Evolutionary conservation across 2,113 vertebrate species (phyloP), one percentile per base, ranked within the genome.

Genomic region (Leptocoma aspasia): DNA sequence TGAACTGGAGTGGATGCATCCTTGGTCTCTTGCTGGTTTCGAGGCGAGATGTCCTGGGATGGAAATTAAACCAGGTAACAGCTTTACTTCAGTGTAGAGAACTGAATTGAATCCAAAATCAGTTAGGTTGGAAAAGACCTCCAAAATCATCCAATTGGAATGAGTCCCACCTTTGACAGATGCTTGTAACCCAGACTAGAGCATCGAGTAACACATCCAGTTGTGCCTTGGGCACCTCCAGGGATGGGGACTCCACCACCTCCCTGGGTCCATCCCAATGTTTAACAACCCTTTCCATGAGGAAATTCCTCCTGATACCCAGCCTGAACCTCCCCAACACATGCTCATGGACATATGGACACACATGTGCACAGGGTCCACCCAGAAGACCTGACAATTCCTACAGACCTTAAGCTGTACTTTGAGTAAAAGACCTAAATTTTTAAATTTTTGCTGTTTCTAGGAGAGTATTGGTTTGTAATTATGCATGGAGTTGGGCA

Each of bases 331-430:
- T 82, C 6, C 45, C 45, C 39, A 33, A 1, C n/a, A 24, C 15
- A 1, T 1, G 4, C 44, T 88, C 4, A 6, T 39, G 26, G 35
- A 17, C 22, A 4, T 2, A 1, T 15, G 7, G 27, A 1, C 15
- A 3, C 28, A 11, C 11, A 3, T 4, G 4, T 17, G 13, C 37
- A 2, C 41, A 15, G 44, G 1, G 10, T 16, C 52, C 30, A 16
- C 17, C 26, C 44, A 71, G 39, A 11, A 59, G 6, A 63, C 28
- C 22, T 53, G 5, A 13, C 3, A 3, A 3, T 41, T 79, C 47
- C 37, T 65, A 3, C 54, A 76, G 37, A 54, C 39, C 15, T 79
- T 31, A 27, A 24, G 11, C 54, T 65, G 8, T 35, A 22, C 14
- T 2, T 35, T 37, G 28, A 53, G 15, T 47, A 27, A 47, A 82